Conservation (phyloP, 92 coral and sea anemone genomes). For the Virgularia gustaviana region DNA sequence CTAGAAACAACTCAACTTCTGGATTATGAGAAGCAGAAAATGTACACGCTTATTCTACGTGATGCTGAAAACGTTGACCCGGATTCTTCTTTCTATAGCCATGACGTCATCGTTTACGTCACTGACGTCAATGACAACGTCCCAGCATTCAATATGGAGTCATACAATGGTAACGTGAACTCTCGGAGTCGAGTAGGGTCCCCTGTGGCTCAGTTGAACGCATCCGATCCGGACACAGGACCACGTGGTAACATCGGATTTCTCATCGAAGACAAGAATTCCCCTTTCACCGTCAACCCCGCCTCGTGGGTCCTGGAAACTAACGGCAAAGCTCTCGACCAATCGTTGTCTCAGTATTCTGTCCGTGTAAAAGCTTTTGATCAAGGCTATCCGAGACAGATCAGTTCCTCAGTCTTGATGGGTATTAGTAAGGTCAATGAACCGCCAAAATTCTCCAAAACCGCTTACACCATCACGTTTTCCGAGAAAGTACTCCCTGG, state of each 20-base stretch:
- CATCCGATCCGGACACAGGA: conserved; percentile 69
- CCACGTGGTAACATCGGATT: conserved; percentile 50
- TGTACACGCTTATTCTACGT: conserved; percentile 66
- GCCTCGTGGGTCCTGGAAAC: conserved; percentile 71
- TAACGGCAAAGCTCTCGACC: conserved; percentile 46
- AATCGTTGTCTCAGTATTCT: conserved; percentile 44
- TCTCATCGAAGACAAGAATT: conserved; percentile 62
- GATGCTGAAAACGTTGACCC: conserved; percentile 58
- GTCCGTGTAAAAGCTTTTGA: conserved; percentile 59
- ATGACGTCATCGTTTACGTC: conserved; percentile 60
- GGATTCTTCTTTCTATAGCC: conserved; percentile 15
- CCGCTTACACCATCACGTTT: conserved; percentile 57
- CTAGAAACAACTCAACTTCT: conserved; percentile 36
- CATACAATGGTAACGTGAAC: conserved; percentile 56
- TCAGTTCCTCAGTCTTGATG: conserved; percentile 44
- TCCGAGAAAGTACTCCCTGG: conserved; percentile 64
- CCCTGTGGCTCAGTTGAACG: conserved; percentile 59
- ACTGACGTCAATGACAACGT: conserved; percentile 75
- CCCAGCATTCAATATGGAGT: conserved; percentile 63
- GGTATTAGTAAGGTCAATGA: conserved; percentile 52
- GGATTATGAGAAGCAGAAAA: conserved; percentile 58
- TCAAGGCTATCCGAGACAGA: conserved; percentile 71
- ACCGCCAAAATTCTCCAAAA: conserved; percentile 68
- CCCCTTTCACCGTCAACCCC: conserved; percentile 57
- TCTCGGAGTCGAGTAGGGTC: conserved; percentile 50